phyloP scores from a whole-genome alignment of 2,113 vertebrate species.

The Hypanus sabinus region DNA sequence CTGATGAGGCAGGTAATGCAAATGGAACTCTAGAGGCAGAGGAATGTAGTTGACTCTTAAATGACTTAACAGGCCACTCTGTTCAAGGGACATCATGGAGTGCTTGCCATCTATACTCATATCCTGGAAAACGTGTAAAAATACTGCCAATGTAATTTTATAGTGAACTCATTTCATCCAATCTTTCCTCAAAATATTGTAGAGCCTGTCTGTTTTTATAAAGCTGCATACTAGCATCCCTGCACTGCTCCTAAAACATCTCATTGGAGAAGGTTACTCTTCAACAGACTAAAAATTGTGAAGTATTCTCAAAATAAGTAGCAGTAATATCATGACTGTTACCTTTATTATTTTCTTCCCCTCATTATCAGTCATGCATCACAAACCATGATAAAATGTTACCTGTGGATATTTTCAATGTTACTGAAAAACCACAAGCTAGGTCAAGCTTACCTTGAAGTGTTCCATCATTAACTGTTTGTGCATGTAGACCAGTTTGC shows the following conservation, averaged over 20 bases:
- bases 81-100: too few relatives aligned
- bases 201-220: neutral
- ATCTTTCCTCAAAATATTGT: neutral
- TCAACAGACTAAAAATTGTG: neutral
- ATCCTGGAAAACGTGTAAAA: neutral
- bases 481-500: constrained; percentile 79
- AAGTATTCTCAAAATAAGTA: neutral
- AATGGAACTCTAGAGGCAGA: too few relatives aligned
- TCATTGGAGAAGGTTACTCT: neutral
- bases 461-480: constrained; percentile 85
- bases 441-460: constrained; percentile 72
- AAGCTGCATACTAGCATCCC: neutral
- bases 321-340: neutral
- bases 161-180: too few relatives aligned
- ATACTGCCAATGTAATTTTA: neutral
- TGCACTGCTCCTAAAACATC: neutral
- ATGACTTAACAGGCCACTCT: too few relatives aligned
- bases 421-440: neutral
- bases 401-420: neutral
- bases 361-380: neutral
- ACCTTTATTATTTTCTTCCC: neutral
- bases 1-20: neutral
- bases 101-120: too few relatives aligned
- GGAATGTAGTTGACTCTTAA: too few relatives aligned
- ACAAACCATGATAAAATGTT: neutral